Conservation (phyloP, 2,888 invertebrate species). For the Tetanocera ferruginea region DNA sequence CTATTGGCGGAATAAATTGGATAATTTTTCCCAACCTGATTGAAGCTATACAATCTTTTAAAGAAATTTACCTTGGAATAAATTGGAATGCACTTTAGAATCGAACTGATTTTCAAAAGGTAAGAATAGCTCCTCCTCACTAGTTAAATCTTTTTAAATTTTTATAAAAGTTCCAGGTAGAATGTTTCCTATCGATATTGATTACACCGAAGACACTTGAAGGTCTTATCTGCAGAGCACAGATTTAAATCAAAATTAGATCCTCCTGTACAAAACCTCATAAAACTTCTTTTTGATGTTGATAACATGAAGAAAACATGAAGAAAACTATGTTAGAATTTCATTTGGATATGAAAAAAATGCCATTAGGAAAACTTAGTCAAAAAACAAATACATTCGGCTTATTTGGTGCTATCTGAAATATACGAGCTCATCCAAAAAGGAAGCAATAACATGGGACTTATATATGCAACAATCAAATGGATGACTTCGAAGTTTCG, state of each 20-base stretch:
- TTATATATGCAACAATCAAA: too few species aligned
- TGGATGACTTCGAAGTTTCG: too few species aligned
- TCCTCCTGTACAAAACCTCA: conserved; percentile 83
- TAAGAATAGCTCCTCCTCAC: conserved; percentile 48
- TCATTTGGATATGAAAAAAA: conserved; percentile 95
- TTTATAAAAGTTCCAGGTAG: conserved; percentile 74
- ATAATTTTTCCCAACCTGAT: conserved; percentile 71
- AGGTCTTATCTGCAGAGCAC: conserved; percentile 65
- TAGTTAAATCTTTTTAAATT: not conserved
- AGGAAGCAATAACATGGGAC: conserved; percentile 71
- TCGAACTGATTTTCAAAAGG: conserved; percentile 77
- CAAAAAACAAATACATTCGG: conserved; percentile 89
- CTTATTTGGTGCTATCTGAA: conserved; percentile 84
- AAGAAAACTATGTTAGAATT: conserved; percentile 92
- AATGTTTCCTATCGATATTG: conserved; percentile 85
- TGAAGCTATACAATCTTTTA: conserved; percentile 77
- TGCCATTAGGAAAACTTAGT: conserved; percentile 97
- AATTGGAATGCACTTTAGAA: conserved; percentile 85
- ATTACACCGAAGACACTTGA: conserved; percentile 78
- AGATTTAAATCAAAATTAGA: conserved; percentile 77
- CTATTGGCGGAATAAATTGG: conserved; percentile 84
- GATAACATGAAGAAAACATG: conserved; percentile 94
- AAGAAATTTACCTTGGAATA: conserved; percentile 79
- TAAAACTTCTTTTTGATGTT: conserved; percentile 91
- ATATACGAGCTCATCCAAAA: conserved; percentile 74